These are phyloP conservation scores for Rhipidura dahli DNA, from an alignment of 2,113 vertebrate species.

Conservation along the genomic window DNA sequence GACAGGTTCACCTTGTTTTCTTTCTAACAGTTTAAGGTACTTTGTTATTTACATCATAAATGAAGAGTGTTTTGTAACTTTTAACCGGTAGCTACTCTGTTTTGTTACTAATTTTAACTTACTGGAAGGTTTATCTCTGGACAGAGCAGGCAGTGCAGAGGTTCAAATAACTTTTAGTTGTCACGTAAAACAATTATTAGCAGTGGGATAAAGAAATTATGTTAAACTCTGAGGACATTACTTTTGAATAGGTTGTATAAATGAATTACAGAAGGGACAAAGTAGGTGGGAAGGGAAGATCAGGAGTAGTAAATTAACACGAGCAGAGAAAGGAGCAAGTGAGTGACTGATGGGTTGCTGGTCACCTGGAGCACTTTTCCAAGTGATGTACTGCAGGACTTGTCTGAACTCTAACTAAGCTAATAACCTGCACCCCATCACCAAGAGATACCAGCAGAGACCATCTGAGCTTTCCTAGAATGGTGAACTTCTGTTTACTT, in stretches of 20 bases:
- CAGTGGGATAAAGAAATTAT: neutral
- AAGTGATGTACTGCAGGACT: neutral
- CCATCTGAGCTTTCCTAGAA: neutral
- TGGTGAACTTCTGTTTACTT: neutral
- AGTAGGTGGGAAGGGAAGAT: neutral
- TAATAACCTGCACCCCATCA: neutral
- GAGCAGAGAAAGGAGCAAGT: neutral
- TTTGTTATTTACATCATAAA: neutral
- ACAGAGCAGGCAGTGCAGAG: neutral
- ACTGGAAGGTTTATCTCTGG: neutral
- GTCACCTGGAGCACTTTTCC: neutral
- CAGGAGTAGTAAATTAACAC: neutral
- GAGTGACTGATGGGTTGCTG: neutral
- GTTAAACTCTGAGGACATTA: neutral
- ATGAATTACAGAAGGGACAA: neutral
- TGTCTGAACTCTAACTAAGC: neutral
- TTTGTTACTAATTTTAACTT: neutral
- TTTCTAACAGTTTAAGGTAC: neutral
- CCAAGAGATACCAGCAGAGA: neutral
- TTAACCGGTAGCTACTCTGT: neutral
- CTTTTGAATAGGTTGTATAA: neutral
- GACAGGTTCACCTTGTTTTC: neutral
- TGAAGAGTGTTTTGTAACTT: neutral
- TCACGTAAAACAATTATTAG: neutral
- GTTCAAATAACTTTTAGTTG: neutral